These are phyloP conservation scores for Cecidostiba fungosa DNA, from an alignment of 2,888 invertebrate species.

Conservation along the genomic window DNA sequence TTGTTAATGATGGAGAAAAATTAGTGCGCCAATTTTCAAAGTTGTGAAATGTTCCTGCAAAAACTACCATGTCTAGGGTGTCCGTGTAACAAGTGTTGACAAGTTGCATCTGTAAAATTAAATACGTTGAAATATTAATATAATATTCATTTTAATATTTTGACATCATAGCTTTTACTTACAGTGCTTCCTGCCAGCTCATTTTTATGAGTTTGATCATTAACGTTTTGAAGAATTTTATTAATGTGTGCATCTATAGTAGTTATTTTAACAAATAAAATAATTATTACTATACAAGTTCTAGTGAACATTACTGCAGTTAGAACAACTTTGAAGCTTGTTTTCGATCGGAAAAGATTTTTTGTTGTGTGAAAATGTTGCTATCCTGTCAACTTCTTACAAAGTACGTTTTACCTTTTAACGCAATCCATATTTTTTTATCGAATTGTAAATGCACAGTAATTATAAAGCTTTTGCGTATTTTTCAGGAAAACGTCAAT, in stretches of 20 bases:
- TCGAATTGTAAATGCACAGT: background rate
- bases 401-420: background rate
- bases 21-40: constrained; percentile 9
- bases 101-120: constrained; percentile 33
- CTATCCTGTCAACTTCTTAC: background rate
- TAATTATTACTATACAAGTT: no score
- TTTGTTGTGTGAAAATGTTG: background rate
- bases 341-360: background rate
- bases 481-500: background rate
- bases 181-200: background rate
- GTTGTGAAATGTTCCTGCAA: background rate
- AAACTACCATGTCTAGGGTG: constrained; percentile 12
- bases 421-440: background rate
- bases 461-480: background rate
- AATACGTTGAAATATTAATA: background rate
- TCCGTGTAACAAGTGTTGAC: background rate
- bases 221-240: background rate
- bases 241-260: background rate
- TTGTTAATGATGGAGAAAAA: background rate
- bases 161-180: background rate
- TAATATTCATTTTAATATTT: background rate
- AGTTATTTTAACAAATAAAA: background rate
- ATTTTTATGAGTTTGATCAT: background rate
- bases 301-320: no score
- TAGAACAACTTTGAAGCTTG: no score